phyloP scores from a whole-genome alignment of 64 coral and sea anemone genomes.

The Dendronephthya gigantea region DNA sequence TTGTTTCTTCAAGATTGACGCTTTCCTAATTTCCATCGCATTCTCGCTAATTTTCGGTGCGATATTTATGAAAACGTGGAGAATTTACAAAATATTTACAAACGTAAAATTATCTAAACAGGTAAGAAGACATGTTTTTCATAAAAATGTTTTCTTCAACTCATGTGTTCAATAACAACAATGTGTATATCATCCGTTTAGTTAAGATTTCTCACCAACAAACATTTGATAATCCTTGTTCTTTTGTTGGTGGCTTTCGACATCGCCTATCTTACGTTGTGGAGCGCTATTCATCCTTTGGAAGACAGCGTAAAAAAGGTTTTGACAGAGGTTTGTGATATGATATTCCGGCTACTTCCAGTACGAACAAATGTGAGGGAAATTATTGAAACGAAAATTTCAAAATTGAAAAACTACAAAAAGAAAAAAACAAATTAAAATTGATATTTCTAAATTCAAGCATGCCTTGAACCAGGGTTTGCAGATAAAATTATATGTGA shows the following conservation, averaged over 20 bases:
- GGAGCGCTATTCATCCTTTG: background rate
- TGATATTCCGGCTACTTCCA: too few relatives aligned
- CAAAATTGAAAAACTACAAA: too few relatives aligned
- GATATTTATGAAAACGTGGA: background rate
- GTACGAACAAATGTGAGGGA: too few relatives aligned
- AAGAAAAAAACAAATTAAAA: too few relatives aligned
- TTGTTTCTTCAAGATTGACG: background rate
- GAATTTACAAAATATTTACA: background rate
- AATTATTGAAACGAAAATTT: too few relatives aligned
- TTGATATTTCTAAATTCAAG: too few relatives aligned
- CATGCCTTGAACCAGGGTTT: too few relatives aligned
- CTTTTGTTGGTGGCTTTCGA: background rate
- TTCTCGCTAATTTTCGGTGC: background rate
- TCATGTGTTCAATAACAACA: too few relatives aligned
- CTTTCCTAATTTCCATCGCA: background rate
- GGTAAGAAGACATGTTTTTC: background rate
- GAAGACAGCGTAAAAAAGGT: background rate
- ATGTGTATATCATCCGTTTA: too few relatives aligned
- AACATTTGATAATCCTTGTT: background rate
- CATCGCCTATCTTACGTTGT: background rate
- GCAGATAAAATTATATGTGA: too few relatives aligned
- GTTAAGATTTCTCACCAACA: background rate
- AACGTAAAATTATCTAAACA: background rate
- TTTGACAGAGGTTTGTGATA: background rate
- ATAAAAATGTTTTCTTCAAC: background rate